Evolutionary conservation across 2,797 vertebrate species (phyloP), one percentile per base, ranked within the genome.

Genomic region (Podargus strigoides): DNA sequence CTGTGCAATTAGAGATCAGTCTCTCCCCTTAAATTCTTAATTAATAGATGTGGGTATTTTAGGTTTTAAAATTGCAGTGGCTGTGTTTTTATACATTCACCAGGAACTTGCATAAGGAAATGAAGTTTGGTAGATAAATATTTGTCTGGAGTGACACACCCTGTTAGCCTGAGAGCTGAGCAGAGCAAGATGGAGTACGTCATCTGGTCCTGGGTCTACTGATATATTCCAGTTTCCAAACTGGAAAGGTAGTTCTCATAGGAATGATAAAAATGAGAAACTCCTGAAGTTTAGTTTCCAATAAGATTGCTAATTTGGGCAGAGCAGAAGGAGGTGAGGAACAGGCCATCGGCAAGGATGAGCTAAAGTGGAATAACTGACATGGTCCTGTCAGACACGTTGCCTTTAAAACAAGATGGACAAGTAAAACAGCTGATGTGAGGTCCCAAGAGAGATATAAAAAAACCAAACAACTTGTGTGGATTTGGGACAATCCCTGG

Each of bases 81-180:
- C 23, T 49, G 32, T 76, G 26, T 86, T 91, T 96, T 87, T 86
- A 82, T 52, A 69, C 37, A 39, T 76, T 86, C 62, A 69, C 44
- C 39, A 46, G 55, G 91, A 93, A 86, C 79, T 88, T 46, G 42
- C 34, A 82, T 67, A 52, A 81, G 82, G 95, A 93, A 96, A 78
- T 84, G 30, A 89, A 79, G 66, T 41, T 93, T 2, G 0, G 14
- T 78, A 12, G 56, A 84, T 88, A 93, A 93, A 95, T 95, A 94
- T 92, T 96, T 96, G 93, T 70, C 91, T 93, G 59, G 59, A 76
- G 52, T 42, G 66, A 69, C 91, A 94, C 91, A 88, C 89, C 93
- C 62, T 82, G 11, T 77, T 76, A 62, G 62, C 47, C 90, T 63
- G 70, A 70, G 90, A 84, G 77, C 50, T 20, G 58, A 84, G 72